Percentiles rank a stretch among this genome's conserved stretches.
Conservation (phyloP, 2,113 vertebrate genomes). For the Cebidichthys violaceus region DNA sequence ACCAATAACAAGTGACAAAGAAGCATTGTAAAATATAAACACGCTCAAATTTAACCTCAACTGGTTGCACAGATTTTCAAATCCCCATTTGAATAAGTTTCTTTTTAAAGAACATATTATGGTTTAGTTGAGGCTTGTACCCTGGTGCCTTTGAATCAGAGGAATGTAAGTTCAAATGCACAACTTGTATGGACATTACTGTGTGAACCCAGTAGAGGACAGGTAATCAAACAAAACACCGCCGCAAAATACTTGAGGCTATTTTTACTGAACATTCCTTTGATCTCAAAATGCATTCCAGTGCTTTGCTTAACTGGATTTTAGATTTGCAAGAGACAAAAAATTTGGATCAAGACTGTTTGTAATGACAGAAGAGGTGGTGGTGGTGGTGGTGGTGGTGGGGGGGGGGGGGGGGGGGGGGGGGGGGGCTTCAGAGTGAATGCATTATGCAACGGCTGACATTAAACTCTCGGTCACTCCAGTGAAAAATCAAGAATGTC, state of each 20-base stretch:
- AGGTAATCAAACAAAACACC: conserved; percentile 6
- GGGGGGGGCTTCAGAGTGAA: conserved; percentile 12
- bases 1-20: background rate
- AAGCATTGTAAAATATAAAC: background rate
- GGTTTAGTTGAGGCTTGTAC: background rate
- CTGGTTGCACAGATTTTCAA: background rate
- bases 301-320: conserved; percentile 16
- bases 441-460: conserved; percentile 45
- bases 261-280: background rate
- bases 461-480: conserved; percentile 20
- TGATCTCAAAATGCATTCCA: conserved; percentile 6
- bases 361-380: conserved; percentile 12
- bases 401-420: too few species aligned
- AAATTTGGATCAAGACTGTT: conserved; percentile 11
- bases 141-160: background rate
- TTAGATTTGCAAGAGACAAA: background rate
- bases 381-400: background rate
- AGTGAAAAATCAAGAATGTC: conserved; percentile 18
- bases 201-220: background rate
- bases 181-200: conserved; percentile 1
- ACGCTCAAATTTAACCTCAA: background rate
- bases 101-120: background rate
- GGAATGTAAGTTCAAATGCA: background rate
- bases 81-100: background rate
- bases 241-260: background rate